Conservation (phyloP, 2,888 invertebrate species). For the Panopea generosa region DNA sequence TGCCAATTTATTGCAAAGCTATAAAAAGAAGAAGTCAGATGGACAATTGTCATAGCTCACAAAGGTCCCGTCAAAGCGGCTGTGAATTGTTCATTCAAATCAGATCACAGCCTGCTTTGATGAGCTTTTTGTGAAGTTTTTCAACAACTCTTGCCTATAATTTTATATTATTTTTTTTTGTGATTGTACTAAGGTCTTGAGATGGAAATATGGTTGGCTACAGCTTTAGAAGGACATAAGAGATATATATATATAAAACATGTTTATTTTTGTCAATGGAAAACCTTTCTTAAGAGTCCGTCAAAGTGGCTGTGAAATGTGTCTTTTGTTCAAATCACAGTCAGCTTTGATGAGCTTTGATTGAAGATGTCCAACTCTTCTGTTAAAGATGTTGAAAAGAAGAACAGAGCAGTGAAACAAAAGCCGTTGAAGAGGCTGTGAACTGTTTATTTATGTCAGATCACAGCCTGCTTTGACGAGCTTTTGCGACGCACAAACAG, state of each 20-base stretch:
- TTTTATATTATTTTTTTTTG: no score
- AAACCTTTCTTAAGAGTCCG: constrained; percentile 1
- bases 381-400: no score
- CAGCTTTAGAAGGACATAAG: no score
- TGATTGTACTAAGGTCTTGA: no score
- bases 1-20: no score
- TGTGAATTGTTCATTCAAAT: constrained; percentile 18
- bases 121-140: constrained; percentile 7
- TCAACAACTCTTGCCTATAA: no score
- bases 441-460: constrained; percentile 35
- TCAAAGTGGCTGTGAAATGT: constrained; percentile 59
- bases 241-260: no score
- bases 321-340: constrained; percentile 10
- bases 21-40: no score
- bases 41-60: no score
- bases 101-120: constrained; percentile 42
- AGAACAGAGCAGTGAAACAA: no score
- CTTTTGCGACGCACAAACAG: constrained; percentile 11
- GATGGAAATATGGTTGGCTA: no score
- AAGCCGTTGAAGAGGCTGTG: constrained; percentile 33
- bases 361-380: background rate
- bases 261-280: no score
- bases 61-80: constrained; percentile 25
- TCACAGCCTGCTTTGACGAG: constrained; percentile 68
- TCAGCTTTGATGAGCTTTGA: constrained; percentile 18